Conservation (phyloP, 2,113 vertebrate genomes). For the Lepus timidus region DNA sequence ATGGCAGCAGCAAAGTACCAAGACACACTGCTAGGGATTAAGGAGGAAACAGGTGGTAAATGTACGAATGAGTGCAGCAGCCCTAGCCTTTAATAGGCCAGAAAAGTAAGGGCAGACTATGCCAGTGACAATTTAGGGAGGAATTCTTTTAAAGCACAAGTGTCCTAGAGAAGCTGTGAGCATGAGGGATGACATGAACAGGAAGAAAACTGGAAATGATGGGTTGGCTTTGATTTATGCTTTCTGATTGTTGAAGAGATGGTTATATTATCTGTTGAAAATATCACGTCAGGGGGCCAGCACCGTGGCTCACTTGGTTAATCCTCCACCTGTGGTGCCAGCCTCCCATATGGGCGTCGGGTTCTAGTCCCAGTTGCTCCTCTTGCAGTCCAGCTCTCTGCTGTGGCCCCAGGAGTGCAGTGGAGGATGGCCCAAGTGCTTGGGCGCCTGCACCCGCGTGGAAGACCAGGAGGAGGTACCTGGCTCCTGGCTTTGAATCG, state of each 20-base stretch:
- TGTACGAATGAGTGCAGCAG: not conserved
- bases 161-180: not conserved
- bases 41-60: not conserved
- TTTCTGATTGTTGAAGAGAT: not conserved
- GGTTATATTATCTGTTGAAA: not conserved
- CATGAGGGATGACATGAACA: not conserved
- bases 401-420: too few relatives aligned
- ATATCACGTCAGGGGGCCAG: too few relatives aligned
- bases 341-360: too few relatives aligned
- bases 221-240: accelerated
- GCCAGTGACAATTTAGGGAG: not conserved
- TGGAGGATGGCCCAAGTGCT: too few relatives aligned
- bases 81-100: not conserved
- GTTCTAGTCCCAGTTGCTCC: too few relatives aligned
- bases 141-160: not conserved
- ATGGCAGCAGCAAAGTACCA: accelerated
- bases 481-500: too few relatives aligned
- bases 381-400: too few relatives aligned
- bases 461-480: too few relatives aligned
- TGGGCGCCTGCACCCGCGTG: too few relatives aligned
- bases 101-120: not conserved
- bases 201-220: not conserved
- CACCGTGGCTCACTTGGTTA: too few relatives aligned
- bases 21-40: not conserved
- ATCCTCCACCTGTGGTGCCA: too few relatives aligned